Evolutionary conservation across 2,888 invertebrate genomes (phyloP), one percentile per base, ranked within the genome.

Genomic region (Eristalis intricaria): DNA sequence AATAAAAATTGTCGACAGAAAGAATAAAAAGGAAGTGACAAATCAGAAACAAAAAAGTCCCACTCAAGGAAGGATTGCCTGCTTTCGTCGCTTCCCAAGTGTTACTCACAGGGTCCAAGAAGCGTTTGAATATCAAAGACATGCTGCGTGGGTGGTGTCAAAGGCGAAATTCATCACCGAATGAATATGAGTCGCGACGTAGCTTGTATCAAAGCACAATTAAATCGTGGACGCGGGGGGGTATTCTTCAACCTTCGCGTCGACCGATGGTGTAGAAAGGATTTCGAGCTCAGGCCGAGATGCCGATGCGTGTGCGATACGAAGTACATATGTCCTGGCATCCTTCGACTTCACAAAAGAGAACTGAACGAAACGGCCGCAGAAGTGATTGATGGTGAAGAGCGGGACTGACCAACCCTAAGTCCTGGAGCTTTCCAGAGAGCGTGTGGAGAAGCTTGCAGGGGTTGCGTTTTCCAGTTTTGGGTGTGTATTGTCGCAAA

Each of bases 401-500:
- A 68, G 40, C 35, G 26, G 23, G 60, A 35, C 56, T 56, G 13
- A 69, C 35, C 23, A 22, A 4, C 22, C 50, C 32, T 19, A n/a
- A 50, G 50, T 63, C 13, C 2, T 19, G 15, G 13, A 32, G 7
- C 38, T 38, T 11, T 5, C 7, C n/a, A 43, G 43, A 63, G 63
- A 50, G 43, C 13, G 4, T 1, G 7, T 1, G 32, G 13, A 13
- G 22, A 3, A n/a, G 10, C 29, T 10, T 13, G 13, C 11, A 43
- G 29, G 23, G 63, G 63, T 19, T 32, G 38, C 32, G 10, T 32
- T 23, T 78, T 70, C 56, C 70, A 78, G 38, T 65, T 50, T 40
- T 71, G 79, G 71, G 79, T 79, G 79, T 79, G 79, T 79, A 64
- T 70, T 29, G 56, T 60, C 71, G 8, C 7, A 11, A 71, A 74